Evolutionary conservation across 2,797 vertebrate genomes (phyloP).

Genomic region (Phaenicophaeus curvirostris): DNA sequence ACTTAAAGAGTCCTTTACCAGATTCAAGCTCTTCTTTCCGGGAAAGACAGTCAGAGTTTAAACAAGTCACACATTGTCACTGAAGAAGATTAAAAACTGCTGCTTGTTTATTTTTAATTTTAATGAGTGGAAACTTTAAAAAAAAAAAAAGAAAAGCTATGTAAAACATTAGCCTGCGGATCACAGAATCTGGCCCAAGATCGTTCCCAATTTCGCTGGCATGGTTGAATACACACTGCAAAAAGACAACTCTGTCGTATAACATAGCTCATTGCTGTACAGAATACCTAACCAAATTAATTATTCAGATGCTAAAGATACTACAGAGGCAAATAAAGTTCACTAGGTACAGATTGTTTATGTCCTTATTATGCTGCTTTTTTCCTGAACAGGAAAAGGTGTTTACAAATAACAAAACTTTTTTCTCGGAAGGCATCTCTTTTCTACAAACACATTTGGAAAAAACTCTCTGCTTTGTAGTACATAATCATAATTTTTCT

Average conservation of each 20-base stretch:
- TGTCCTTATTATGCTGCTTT: background rate
- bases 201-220: background rate
- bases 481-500: background rate
- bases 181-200: background rate
- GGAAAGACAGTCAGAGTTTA: background rate
- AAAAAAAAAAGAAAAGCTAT: background rate
- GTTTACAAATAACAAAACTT: background rate
- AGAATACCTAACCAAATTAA: background rate
- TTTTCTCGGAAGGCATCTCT: background rate
- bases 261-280: rapidly evolving
- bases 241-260: background rate
- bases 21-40: background rate
- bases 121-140: background rate
- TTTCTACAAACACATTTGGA: background rate
- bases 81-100: background rate
- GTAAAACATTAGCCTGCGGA: background rate
- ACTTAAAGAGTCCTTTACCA: background rate
- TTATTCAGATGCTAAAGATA: background rate
- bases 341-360: background rate
- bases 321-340: background rate
- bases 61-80: background rate
- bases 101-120: background rate
- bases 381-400: background rate
- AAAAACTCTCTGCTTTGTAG: background rate
- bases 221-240: background rate